Percentiles rank a stretch among this genome's conserved stretches.
phyloP scores from a whole-genome alignment of 2,113 vertebrate species.

The Vanacampus margaritifer region DNA sequence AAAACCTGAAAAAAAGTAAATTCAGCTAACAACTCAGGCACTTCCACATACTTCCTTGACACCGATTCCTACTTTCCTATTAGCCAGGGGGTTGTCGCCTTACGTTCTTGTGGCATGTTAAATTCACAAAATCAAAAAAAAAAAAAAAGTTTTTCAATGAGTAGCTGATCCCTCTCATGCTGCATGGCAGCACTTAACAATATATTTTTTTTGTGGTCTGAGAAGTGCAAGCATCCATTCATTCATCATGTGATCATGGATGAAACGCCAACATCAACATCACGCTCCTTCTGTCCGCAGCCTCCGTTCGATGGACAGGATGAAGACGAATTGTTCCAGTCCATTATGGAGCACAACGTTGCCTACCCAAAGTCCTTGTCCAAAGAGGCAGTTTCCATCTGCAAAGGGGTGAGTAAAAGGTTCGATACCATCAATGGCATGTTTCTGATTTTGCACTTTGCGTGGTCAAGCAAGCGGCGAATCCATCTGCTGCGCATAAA shows the following conservation, averaged over 20 bases:
- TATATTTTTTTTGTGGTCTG: background rate
- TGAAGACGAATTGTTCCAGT: constrained; percentile 96
- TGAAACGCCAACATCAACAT: background rate
- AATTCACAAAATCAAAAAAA: no score
- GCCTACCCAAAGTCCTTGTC: constrained; percentile 94
- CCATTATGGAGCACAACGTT: constrained; percentile 98
- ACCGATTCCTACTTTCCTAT: no score
- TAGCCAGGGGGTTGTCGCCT: no score
- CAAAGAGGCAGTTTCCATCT: constrained; percentile 96
- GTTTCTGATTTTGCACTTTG: background rate
- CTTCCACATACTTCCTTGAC: no score
- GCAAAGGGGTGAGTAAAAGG: constrained; percentile 87
- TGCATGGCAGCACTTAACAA: background rate
- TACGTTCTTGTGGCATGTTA: no score
- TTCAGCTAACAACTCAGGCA: no score
- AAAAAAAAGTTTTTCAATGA: no score
- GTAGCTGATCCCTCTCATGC: background rate
- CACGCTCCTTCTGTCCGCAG: constrained; percentile 56
- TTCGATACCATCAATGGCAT: background rate
- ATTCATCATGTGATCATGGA: background rate
- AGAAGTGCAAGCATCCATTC: background rate
- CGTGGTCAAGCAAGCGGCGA: background rate
- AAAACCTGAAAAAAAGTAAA: background rate
- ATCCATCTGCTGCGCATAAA: background rate
- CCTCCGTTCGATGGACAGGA: constrained; percentile 97